Percentiles rank a stretch among this genome's conserved stretches.
phyloP scores from a whole-genome alignment of 2,797 vertebrate species.

The Podarcis lilfordi region DNA sequence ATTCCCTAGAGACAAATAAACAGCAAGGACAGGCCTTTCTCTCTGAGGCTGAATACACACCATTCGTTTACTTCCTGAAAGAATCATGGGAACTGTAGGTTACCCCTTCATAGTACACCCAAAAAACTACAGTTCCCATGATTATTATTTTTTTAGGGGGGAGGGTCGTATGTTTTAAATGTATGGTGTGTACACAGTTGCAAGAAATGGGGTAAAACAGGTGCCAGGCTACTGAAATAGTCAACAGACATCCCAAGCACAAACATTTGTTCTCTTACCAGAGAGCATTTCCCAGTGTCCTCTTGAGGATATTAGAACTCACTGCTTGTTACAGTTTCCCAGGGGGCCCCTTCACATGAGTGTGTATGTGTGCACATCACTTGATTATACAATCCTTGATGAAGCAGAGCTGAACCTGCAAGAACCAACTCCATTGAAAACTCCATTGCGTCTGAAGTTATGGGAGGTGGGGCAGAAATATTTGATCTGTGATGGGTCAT shows the following conservation, averaged over 20 bases:
- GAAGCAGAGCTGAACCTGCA: neutral
- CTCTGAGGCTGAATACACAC: neutral
- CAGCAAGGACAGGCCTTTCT: neutral
- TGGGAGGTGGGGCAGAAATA: neutral
- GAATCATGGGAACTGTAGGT: too few relatives aligned
- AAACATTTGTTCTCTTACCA: neutral
- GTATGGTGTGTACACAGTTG: too few relatives aligned
- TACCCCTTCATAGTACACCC: too few relatives aligned
- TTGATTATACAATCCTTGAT: neutral
- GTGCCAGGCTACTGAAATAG: neutral
- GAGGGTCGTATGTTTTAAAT: neutral
- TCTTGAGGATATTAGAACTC: neutral
- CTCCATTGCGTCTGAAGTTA: neutral
- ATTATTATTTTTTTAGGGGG: too few relatives aligned
- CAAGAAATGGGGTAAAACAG: neutral
- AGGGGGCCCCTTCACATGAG: neutral
- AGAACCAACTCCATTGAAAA: neutral
- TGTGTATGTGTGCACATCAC: neutral
- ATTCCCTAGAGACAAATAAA: neutral
- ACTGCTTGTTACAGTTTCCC: neutral
- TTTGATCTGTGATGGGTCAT: neutral
- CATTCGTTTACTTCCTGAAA: too few relatives aligned
- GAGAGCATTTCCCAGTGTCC: neutral
- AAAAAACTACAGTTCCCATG: too few relatives aligned
- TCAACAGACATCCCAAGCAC: neutral